These are phyloP conservation scores for Muntiacus reevesi DNA, from an alignment of 2,113 vertebrate species.

Conservation along the genomic window DNA sequence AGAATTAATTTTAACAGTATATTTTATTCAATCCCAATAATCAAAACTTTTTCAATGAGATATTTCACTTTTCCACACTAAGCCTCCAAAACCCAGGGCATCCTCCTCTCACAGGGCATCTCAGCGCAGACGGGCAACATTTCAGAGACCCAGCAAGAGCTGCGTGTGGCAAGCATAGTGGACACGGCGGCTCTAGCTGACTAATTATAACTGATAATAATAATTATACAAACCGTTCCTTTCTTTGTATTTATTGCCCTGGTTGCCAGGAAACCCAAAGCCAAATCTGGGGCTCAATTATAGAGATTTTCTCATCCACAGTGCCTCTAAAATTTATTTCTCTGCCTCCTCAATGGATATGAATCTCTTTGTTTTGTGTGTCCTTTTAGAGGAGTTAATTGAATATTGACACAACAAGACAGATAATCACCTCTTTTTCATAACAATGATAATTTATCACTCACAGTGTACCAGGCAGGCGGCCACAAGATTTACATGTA, in stretches of 20 bases:
- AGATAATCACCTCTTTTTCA: background rate
- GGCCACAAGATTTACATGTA: fast-evolving
- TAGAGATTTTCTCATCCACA: background rate
- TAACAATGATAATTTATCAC: background rate
- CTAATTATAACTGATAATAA: background rate
- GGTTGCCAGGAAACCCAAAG: conserved; percentile 46
- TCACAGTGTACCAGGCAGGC: background rate
- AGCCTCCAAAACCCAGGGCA: background rate
- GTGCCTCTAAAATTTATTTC: background rate
- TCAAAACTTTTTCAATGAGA: background rate
- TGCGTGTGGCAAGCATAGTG: fast-evolving
- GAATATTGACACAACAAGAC: background rate
- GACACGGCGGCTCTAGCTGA: background rate
- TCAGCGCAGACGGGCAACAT: fast-evolving
- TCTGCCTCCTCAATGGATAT: background rate
- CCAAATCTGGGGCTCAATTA: background rate
- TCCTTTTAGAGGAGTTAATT: background rate
- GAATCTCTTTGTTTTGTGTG: background rate
- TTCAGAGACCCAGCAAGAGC: background rate
- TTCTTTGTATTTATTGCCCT: background rate
- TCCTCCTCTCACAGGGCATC: background rate
- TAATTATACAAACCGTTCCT: background rate
- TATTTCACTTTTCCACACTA: background rate
- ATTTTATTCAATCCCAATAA: background rate
- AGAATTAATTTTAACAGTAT: background rate